Base-by-base conservation (phyloP, 1,140 invertebrate species). In the Agraylea sexmaculata region DNA sequence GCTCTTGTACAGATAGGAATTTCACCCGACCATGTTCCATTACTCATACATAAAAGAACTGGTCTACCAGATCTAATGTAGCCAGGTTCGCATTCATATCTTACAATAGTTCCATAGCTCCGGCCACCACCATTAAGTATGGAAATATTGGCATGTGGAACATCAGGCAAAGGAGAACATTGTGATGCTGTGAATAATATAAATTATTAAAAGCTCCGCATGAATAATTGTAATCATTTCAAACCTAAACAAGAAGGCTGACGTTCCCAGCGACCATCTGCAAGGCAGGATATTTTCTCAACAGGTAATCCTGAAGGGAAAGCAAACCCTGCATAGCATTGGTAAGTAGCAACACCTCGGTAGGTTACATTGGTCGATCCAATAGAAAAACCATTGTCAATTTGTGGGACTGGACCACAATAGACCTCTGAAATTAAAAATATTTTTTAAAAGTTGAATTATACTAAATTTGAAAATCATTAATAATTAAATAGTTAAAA, bases 301-400 rank as follows among this genome's bases (percentile, higher is more conserved):
- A 85, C 83, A 1, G 87, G 84, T 51, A 81, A 71, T 40, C 83
- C 81, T 25, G 87, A 85, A 4, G 86, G 77, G 54, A 97, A 95
- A 38, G 84, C 87, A 59, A 96, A 97, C 21, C 92, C 92, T 25
- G 91, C 89, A 55, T 96, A 95, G 60, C 92, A 96, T 53, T 93
- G 87, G 59, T 95, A 97, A 46, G 87, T 92, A 16, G 90, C 91
- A 47, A 89, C 70, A 10, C 91, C 92, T 44, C 77, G 75, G 52
- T 89, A 96, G 1, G 91, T 95, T 2, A 96, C 91, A 59, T 95
- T 96, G 0, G 87, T 84, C 1, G 91, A 90, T 32, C 83, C 86
- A 55, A 93, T 91, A 1, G 91, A 94, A 58, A 94, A 95, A 31
- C 92, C 92, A 58, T 95, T 97, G 52, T 93, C 87, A 41, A 96